Conservation (phyloP, 2,113 vertebrate genomes). For the Ivindomyrus marchei region DNA sequence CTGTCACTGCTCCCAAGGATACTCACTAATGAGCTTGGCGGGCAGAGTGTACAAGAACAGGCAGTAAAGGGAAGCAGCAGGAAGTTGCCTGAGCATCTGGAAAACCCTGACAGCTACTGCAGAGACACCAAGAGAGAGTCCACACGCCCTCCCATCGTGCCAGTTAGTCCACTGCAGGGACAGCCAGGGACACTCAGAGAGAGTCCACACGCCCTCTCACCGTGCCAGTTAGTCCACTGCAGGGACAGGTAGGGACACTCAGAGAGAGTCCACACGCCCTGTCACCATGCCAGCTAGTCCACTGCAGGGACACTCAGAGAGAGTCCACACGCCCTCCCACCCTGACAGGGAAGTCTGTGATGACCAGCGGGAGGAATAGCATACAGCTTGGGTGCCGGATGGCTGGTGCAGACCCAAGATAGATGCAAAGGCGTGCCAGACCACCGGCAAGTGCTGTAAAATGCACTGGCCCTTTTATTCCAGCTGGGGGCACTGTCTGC, state of each 20-base stretch:
- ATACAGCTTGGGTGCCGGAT: too few species aligned
- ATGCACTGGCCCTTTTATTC: not conserved
- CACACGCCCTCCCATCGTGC: too few species aligned
- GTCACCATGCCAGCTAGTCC: not conserved
- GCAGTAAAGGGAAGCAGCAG: not conserved
- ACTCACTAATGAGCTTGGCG: not conserved
- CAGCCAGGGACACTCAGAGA: not conserved
- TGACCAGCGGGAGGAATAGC: not conserved
- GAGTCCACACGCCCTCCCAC: not conserved
- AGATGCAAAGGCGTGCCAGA: not conserved
- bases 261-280: not conserved
- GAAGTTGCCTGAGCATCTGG: not conserved
- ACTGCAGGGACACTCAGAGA: not conserved
- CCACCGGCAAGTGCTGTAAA: not conserved
- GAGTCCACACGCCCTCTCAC: too few species aligned
- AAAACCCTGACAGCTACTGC: not conserved
- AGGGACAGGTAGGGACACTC: too few species aligned
- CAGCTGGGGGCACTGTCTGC: not conserved
- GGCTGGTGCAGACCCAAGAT: not conserved
- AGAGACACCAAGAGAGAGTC: too few species aligned
- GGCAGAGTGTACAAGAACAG: not conserved
- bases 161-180: too few species aligned
- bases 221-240: not conserved
- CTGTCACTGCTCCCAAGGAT: slow-evolving; percentile 2
- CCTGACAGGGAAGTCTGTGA: not conserved